These are phyloP conservation scores for Uropsilus gracilis DNA, from an alignment of 2,113 vertebrate genomes.

Conservation along the genomic window DNA sequence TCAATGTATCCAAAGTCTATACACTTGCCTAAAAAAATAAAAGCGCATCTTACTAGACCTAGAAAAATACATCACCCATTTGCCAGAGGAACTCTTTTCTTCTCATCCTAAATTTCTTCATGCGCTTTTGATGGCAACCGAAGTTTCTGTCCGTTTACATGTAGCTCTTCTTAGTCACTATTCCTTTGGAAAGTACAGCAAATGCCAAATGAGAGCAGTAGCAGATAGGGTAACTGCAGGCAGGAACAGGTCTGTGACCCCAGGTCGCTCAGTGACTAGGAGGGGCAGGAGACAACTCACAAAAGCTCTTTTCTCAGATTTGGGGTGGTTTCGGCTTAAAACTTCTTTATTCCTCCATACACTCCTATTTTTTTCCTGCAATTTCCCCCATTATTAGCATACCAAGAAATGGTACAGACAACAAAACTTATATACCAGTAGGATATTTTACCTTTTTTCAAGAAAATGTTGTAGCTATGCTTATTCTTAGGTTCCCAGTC, in stretches of 20 bases:
- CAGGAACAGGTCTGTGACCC: neutral
- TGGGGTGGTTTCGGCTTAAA: neutral
- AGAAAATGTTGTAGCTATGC: neutral
- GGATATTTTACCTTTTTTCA: neutral
- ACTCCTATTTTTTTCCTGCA: neutral
- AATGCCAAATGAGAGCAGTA: neutral
- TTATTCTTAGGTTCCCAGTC: neutral
- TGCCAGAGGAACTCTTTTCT: neutral
- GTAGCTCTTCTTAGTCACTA: neutral
- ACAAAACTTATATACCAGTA: neutral
- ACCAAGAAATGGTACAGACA: neutral
- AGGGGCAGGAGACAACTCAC: neutral
- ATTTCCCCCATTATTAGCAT: neutral
- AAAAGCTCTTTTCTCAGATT: neutral
- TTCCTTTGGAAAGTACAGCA: slow-evolving; percentile 12
- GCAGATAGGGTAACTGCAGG: neutral
- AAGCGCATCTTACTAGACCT: neutral
- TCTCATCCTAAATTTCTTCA: neutral
- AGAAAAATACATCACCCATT: neutral
- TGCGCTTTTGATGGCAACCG: neutral
- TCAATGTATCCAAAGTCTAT: neutral
- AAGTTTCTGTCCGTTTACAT: neutral
- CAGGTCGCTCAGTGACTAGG: neutral
- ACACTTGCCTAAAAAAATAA: neutral
- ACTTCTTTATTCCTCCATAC: neutral